These are phyloP conservation scores for Ptychodera flava DNA, from an alignment of 35 echinoderm and acorn worm species.

Conservation along the genomic window DNA sequence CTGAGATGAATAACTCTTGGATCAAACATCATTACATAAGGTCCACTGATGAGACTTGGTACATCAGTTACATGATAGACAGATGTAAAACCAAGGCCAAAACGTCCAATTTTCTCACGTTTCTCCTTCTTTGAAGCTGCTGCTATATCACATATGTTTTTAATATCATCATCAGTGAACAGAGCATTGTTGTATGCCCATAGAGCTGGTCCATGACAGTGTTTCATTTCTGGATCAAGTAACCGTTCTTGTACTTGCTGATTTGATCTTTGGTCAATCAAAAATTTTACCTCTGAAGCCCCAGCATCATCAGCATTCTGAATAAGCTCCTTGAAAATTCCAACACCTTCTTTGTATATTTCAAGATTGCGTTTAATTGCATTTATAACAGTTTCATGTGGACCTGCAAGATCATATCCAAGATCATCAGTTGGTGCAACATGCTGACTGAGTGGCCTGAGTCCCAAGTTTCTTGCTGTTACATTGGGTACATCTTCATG, in stretches of 20 bases:
- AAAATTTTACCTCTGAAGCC: conserved; percentile 59
- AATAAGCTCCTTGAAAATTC: conserved; percentile 67
- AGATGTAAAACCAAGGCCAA: conserved; percentile 82
- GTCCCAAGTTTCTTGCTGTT: conserved; percentile 6
- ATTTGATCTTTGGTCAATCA: conserved; percentile 67
- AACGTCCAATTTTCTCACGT: conserved; percentile 59
- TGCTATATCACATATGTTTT: conserved; percentile 58
- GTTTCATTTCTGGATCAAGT: conserved; percentile 53
- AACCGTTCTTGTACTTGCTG: conserved; percentile 20
- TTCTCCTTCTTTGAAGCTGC: conserved; percentile 45
- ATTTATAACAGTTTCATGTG: conserved; percentile 40
- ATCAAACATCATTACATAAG: conserved; percentile 58
- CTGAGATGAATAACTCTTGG: conserved; percentile 49
- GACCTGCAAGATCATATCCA: conserved; percentile 30
- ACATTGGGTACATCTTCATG: conserved; percentile 13
- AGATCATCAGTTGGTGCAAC: conserved; percentile 34
- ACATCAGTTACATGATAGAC: conserved; percentile 93
- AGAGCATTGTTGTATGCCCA: conserved; percentile 82
- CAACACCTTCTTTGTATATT: conserved; percentile 22
- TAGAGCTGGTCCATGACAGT: conserved; percentile 73
- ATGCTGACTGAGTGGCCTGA: conserved; percentile 20
- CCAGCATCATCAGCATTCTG: conserved; percentile 94
- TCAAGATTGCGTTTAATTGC: conserved; percentile 38
- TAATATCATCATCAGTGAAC: conserved; percentile 58
- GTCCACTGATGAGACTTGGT: conserved; percentile 62